Evolutionary conservation across 92 coral and sea anemone species (phyloP), one percentile per base, ranked within the genome.

Genomic region (Pocillopora meandrina): DNA sequence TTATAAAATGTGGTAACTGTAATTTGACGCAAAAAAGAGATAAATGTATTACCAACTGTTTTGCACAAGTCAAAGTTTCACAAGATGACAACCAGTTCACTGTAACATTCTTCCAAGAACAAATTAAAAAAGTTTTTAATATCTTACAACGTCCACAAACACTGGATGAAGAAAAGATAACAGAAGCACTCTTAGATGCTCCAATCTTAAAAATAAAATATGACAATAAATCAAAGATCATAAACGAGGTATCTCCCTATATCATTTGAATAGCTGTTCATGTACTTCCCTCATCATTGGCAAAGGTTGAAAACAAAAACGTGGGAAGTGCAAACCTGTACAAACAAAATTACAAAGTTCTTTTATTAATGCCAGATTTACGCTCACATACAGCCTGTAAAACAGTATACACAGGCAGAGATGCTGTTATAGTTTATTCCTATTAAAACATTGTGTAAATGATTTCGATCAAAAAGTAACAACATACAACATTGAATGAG

Each of bases 21-120:
- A 31, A 56, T 66, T 61, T 84, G 42, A 78, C 81, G 20, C 77
- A 84, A 66, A 83, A 77, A 83, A 84, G 57, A 61, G 88, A 76
- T 61, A 84, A 84, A 69, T 84, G 76, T 65, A 20, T 65, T 35
- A 26, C 47, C 56, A 76, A 71, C 81, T 84, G 88, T 76, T 84
- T 52, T 74, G 88, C 65, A 10, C 88, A 84, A 84, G 58, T 31
- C 31, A 58, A 75, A 31, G 76, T 84, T 23, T 70, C 74, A 67
- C 82, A 75, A 56, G 75, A 85, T 66, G 81, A 67, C 20, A 84
- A 75, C 82, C 76, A 84, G 66, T 76, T 65, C n/a, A 13, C 33
- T 75, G 64, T 84, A 64, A 84, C 82, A 57, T 84, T 84, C 75
- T 83, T 83, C 78, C 87, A 83, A 59, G 87, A 83, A 76, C 31